Evolutionary conservation across 2,888 invertebrate genomes (phyloP), one percentile per base, ranked within the genome.

Genomic region (Dyspetes luteomarginatus): DNA sequence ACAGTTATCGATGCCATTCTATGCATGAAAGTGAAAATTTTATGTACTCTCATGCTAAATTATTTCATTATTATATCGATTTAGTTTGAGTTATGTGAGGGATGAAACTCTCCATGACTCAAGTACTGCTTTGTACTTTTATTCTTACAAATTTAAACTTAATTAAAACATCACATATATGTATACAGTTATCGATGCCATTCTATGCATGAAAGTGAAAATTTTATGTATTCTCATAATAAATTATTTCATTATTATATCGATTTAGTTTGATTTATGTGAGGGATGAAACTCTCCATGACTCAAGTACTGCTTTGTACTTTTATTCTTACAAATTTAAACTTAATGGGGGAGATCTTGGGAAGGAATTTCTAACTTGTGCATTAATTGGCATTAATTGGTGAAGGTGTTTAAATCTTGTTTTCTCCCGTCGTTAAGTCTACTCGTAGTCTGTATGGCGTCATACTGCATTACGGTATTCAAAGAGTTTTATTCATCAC

Each of bases 401-500:
- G 73, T 65, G 64, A 74, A 74, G 56, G 73, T 65, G 65, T 55
- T n/a, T 64, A 28, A 73, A n/a, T 45, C 17, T 64, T n/a, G 41
- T 56, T 43, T 73, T 30, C 60, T 22, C 41, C 30, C 41, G n/a
- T 9, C 12, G 36, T 41, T 4, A 9, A 41, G 7, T 30, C 7
- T 2, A 15, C n/a, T 17, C 36, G 26, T 48, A 17, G 15, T n/a
- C 17, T n/a, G n/a, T 48, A 3, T 52, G 50, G 50, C 24, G 41
- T 62, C 48, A 15, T 36, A 60, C n/a, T 9, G n/a, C 41, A 55
- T 72, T 64, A 64, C 52, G 15, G 19, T 43, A 43, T 64, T 43
- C 9, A 72, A 36, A 24, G 52, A 41, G 26, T 19, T 26, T 36
- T 26, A 26, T 22, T 48, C 3, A n/a, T 4, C 26, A 26, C 72